phyloP scores from a whole-genome alignment of 2,888 invertebrate genomes.

The Eupithecia exiguata region DNA sequence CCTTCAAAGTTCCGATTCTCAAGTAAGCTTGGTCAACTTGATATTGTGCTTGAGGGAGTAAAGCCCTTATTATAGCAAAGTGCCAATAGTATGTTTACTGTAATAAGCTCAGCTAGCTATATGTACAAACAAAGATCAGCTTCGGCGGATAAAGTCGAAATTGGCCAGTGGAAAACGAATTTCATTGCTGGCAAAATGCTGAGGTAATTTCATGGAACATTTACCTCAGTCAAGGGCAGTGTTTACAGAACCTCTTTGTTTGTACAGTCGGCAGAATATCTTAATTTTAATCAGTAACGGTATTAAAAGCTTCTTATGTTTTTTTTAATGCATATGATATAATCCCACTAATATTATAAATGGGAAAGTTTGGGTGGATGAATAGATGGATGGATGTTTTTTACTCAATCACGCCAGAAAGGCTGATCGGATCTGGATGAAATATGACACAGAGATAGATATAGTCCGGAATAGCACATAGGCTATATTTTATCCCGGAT shows the following conservation, averaged over 20 bases:
- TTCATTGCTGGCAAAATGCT: conserved; percentile 69
- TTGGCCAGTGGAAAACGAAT: conserved; percentile 64
- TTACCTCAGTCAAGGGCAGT: conserved; percentile 69
- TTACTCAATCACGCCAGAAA: too few species aligned
- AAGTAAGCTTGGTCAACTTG: neutral
- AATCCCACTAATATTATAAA: too few species aligned
- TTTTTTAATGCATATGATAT: too few species aligned
- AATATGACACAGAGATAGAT: too few species aligned
- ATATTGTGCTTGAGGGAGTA: neutral
- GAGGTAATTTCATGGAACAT: conserved; percentile 78
- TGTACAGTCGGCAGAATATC: conserved; percentile 19
- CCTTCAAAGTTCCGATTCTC: too few species aligned
- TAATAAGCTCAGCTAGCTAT: conserved; percentile 26
- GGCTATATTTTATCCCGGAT: too few species aligned
- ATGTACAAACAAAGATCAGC: conserved; percentile 40
- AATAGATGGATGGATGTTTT: too few species aligned
- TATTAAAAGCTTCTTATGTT: neutral
- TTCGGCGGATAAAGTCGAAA: conserved; percentile 60
- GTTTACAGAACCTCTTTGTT: conserved; percentile 57
- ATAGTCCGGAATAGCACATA: too few species aligned
- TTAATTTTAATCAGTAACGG: neutral
- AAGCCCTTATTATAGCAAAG: conserved; percentile 21
- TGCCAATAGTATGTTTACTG: conserved; percentile 26
- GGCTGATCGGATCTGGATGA: too few species aligned
- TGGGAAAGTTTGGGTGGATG: too few species aligned